phyloP scores from a whole-genome alignment of 1,140 invertebrate species.

The Streblospio benedicti region DNA sequence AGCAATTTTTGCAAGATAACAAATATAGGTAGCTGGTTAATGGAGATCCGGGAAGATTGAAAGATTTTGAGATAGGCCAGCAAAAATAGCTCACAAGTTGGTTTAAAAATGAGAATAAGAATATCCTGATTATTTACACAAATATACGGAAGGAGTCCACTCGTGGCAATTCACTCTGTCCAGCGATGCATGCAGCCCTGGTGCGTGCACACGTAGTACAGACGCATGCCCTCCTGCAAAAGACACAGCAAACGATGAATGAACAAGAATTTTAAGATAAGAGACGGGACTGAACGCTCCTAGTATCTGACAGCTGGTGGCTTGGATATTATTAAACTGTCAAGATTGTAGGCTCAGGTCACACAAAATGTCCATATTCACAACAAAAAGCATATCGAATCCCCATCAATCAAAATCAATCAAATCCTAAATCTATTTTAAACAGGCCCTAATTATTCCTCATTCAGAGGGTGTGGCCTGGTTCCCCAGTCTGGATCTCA shows the following conservation, averaged over 20 bases:
- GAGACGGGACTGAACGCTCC: background rate
- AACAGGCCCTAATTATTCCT: no score
- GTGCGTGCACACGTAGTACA: conserved; percentile 97
- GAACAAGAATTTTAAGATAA: background rate
- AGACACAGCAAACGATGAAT: conserved; percentile 11
- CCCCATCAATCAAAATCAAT: no score
- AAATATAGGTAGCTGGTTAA: no score
- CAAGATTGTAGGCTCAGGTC: background rate
- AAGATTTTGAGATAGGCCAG: background rate
- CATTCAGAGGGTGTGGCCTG: no score
- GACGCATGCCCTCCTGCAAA: conserved; percentile 86
- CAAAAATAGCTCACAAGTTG: background rate
- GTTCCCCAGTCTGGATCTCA: no score
- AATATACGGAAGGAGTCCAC: no score
- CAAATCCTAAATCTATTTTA: no score
- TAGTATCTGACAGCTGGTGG: background rate
- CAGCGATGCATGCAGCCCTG: conserved; percentile 87
- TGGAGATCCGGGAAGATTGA: background rate
- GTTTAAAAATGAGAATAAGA: background rate
- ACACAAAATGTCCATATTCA: background rate
- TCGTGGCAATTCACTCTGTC: conserved; percentile 84
- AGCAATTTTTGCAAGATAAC: no score
- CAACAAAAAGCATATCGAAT: no score
- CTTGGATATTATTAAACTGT: background rate
- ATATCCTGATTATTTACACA: no score